Percentiles rank a stretch among this genome's conserved stretches.
These are phyloP conservation scores for Poeciliopsis turneri DNA, from an alignment of 2,797 vertebrate species.

Conservation along the genomic window DNA sequence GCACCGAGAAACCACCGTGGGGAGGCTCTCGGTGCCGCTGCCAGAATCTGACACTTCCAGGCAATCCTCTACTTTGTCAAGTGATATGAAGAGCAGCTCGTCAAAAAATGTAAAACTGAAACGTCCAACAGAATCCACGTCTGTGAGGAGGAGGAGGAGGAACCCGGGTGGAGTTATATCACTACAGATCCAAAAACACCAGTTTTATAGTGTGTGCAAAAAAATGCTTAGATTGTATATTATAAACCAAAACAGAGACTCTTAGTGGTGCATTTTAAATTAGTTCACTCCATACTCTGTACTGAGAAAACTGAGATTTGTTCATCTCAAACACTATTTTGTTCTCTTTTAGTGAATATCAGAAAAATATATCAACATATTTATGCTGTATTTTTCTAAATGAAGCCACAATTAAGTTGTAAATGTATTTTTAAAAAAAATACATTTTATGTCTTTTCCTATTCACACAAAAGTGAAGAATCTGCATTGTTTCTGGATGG, in stretches of 20 bases:
- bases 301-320: background rate
- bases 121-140: slow-evolving; percentile 12
- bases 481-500: too few species aligned
- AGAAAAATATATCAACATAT: background rate
- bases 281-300: background rate
- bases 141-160: slow-evolving; percentile 4
- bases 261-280: background rate
- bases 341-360: background rate
- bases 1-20: slow-evolving; percentile 34
- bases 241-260: background rate
- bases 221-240: background rate
- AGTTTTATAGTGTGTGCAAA: background rate
- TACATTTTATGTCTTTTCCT: too few species aligned
- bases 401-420: too few species aligned
- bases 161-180: background rate
- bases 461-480: too few species aligned
- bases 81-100: slow-evolving; percentile 43
- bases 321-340: background rate
- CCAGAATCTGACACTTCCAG: slow-evolving; percentile 61
- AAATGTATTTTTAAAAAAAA: too few species aligned
- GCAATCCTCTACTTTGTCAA: slow-evolving; percentile 45
- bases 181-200: background rate
- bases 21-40: slow-evolving; percentile 44
- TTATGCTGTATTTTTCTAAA: background rate
- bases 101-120: slow-evolving; percentile 18